A percentile compares a stretch with the other conserved stretches of the same genome.
Evolutionary conservation across 2,113 vertebrate genomes (phyloP).

Genomic region (Dendropsophus ebraccatus): DNA sequence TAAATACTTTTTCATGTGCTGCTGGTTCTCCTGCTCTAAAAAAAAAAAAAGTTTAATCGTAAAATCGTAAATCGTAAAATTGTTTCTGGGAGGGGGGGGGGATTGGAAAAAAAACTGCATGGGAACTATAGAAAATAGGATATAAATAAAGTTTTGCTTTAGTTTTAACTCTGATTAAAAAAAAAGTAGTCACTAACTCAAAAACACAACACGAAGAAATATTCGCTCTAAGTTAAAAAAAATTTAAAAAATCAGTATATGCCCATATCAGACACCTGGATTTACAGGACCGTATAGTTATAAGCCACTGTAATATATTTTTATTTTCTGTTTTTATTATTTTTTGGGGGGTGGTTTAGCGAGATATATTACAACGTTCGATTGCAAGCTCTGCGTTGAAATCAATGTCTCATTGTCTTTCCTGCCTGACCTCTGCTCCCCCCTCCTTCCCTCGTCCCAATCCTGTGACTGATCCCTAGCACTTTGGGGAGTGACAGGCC

Average conservation of each 20-base stretch:
- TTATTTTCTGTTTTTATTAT: not conserved
- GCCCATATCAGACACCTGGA: not conserved
- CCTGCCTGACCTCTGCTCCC: slow-evolving; percentile 52
- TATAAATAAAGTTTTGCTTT: not conserved
- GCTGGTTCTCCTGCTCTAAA: not conserved
- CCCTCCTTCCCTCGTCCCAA: slow-evolving; percentile 36
- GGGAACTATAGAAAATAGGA: not conserved
- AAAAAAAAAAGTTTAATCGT: not conserved
- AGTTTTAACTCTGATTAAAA: not conserved
- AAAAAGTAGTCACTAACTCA: not conserved
- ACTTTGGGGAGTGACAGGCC: slow-evolving; percentile 58
- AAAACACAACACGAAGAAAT: not conserved
- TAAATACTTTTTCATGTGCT: not conserved
- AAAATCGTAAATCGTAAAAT: not conserved
- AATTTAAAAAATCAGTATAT: not conserved
- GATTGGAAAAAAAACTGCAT: not conserved
- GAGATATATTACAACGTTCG: slow-evolving; percentile 39
- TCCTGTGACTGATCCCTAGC: slow-evolving; percentile 59
- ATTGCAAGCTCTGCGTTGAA: slow-evolving; percentile 55
- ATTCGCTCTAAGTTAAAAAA: not conserved
- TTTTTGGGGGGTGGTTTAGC: not conserved
- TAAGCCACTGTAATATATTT: not conserved
- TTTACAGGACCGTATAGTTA: not conserved
- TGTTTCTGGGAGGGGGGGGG: no score
- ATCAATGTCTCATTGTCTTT: slow-evolving; percentile 58